Conservation (phyloP, 2,113 vertebrate genomes). For the Ornithorhynchus anatinus region DNA sequence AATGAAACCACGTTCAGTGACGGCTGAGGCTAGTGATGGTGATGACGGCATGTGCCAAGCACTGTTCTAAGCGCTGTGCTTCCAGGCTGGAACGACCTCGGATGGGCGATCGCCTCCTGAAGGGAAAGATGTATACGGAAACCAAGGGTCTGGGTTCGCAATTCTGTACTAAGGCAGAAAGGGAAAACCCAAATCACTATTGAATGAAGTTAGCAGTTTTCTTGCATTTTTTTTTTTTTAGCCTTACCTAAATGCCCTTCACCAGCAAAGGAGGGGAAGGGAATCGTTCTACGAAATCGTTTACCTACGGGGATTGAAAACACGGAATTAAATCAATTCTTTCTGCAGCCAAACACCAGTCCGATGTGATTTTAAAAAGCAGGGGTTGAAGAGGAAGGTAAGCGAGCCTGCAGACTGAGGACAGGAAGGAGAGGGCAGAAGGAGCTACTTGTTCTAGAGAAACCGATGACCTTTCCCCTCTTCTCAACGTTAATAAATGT, state of each 20-base stretch:
- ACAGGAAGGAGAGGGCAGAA: not conserved
- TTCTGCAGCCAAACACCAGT: slow-evolving; percentile 33
- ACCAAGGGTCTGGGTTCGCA: not conserved
- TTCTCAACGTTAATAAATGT: not conserved
- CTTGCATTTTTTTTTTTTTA: slow-evolving; percentile 4
- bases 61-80: not conserved
- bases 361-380: slow-evolving; percentile 15
- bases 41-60: not conserved
- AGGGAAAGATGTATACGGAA: slow-evolving; percentile 42
- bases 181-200: slow-evolving; percentile 34
- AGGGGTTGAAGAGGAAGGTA: not conserved
- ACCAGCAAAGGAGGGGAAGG: slow-evolving; percentile 40
- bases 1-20: too few species aligned
- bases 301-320: slow-evolving; percentile 62
- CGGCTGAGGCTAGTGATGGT: too few species aligned
- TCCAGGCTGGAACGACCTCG: slow-evolving; percentile 54
- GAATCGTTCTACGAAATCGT: slow-evolving; percentile 48
- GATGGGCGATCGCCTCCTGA: slow-evolving; percentile 25
- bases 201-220: slow-evolving; percentile 18
- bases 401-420: too few species aligned
- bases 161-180: slow-evolving; percentile 20
- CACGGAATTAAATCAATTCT: slow-evolving; percentile 55
- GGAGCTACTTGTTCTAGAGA: not conserved
- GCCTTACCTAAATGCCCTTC: slow-evolving; percentile 49
- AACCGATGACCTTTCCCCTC: not conserved